Conservation (phyloP, 2,888 invertebrate genomes). For the Hoplodrina blanda region DNA sequence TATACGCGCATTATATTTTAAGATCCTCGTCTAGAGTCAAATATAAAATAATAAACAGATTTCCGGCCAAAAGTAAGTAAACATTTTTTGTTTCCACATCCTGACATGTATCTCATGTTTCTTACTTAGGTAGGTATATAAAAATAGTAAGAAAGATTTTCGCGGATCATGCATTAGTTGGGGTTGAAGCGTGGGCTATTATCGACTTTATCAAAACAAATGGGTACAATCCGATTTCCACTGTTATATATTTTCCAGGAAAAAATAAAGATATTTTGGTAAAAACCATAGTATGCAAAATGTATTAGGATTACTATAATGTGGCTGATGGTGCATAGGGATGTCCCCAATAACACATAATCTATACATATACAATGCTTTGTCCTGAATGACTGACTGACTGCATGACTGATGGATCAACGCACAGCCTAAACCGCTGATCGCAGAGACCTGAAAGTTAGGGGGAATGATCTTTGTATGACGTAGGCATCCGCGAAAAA, state of each 20-base stretch:
- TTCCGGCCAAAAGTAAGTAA: background rate
- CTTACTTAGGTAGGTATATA: conserved; percentile 8
- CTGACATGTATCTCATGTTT: background rate
- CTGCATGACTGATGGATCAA: too few relatives aligned
- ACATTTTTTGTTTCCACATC: background rate
- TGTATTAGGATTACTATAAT: background rate
- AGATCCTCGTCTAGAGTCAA: too few relatives aligned
- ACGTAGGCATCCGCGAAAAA: too few relatives aligned
- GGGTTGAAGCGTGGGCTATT: conserved; percentile 12
- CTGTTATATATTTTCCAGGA: background rate
- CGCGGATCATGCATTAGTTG: conserved; percentile 6
- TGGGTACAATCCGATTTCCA: conserved; percentile 20
- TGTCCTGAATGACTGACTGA: too few relatives aligned
- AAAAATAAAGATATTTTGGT: background rate
- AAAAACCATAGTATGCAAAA: too few relatives aligned
- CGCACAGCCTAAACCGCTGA: too few relatives aligned
- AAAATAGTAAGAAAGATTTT: conserved; percentile 15
- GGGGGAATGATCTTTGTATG: too few relatives aligned
- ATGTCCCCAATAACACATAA: background rate
- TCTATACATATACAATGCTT: too few relatives aligned
- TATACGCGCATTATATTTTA: background rate
- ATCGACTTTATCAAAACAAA: conserved; percentile 32
- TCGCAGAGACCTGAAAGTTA: too few relatives aligned
- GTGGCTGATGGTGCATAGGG: background rate
- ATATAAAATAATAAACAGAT: background rate